These are phyloP conservation scores for Zelleria hepariella DNA, from an alignment of 2,888 invertebrate species.

Conservation along the genomic window DNA sequence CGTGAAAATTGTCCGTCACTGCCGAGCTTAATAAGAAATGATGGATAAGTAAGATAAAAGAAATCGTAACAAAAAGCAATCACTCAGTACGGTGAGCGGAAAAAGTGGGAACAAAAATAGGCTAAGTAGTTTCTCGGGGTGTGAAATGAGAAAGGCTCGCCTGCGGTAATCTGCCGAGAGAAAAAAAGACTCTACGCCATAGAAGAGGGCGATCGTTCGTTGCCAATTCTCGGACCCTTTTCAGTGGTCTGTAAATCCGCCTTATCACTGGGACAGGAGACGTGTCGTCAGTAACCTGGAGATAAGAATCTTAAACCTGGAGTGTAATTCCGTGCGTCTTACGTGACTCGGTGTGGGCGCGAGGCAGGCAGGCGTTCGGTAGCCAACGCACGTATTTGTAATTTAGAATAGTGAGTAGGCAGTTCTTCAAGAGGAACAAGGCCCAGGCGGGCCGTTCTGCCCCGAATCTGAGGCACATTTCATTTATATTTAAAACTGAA, in stretches of 20 bases:
- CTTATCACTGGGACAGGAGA: not conserved
- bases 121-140: not conserved
- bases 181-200: not conserved
- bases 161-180: not conserved
- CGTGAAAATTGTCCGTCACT: not conserved
- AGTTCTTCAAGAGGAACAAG: constrained; percentile 3
- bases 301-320: not conserved
- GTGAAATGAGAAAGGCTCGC: not conserved
- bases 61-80: not conserved
- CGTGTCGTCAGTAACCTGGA: not conserved
- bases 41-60: not conserved
- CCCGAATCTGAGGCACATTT: not conserved
- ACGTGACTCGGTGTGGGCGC: not conserved
- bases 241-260: not conserved
- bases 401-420: constrained; percentile 7
- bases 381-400: constrained; percentile 3
- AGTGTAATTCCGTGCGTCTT: constrained; percentile 1
- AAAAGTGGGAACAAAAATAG: not conserved
- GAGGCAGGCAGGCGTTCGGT: not conserved
- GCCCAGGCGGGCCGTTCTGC: not conserved
- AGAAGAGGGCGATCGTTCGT: too few species aligned
- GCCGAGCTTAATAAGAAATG: not conserved
- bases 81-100: not conserved
- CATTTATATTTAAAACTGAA: not conserved
- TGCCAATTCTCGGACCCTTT: not conserved